Base-by-base conservation (phyloP, 2,113 vertebrate genomes). In the Phalacrocorax pelagicus region DNA sequence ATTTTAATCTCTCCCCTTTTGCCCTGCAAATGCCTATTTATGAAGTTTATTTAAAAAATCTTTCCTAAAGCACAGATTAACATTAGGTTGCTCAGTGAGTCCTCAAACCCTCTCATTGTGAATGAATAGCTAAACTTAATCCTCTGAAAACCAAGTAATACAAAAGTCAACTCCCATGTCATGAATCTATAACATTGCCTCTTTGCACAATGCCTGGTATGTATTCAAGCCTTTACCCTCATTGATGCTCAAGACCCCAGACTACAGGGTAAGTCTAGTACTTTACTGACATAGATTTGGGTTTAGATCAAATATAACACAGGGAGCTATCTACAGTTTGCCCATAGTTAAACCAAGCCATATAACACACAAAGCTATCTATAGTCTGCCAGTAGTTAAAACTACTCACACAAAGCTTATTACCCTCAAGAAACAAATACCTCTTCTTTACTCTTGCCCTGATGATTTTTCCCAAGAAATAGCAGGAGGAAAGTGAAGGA, bases 71-170 rank as follows among this genome's bases (percentile, higher is more conserved):
- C 61, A 27, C 19, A 79, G 81, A 77, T 92, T 87, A 94, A 66
- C 11, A 1, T 78, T 85, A 62, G 40, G 73, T 62, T 87, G 36
- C 67, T 86, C 66, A 24, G 27, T 42, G 73, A 89, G 34, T 81
- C 82, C 62, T 89, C 63, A 57, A 81, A 34, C 23, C n/a, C 49
- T 72, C 49, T 69, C 22, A 30, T 32, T 73, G 54, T 85, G 47
- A 89, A 91, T 14, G 8, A 94, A 75, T 54, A 81, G 15, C 65
- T 87, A 75, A 85, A 87, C 44, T 84, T 92, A 96, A 94, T 94
- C 88, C 83, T 91, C 86, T 84, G 91, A 80, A 96, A 96, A 85
- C n/a, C 34, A 89, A 75, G 65, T 13, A 85, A 73, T 79, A 73
- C 57, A 89, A 84, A 93, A 96, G 81, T 95, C 83, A 95, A 88